Conservation (phyloP, 2,113 vertebrate genomes). For the Sinocyclocheilus grahami region DNA sequence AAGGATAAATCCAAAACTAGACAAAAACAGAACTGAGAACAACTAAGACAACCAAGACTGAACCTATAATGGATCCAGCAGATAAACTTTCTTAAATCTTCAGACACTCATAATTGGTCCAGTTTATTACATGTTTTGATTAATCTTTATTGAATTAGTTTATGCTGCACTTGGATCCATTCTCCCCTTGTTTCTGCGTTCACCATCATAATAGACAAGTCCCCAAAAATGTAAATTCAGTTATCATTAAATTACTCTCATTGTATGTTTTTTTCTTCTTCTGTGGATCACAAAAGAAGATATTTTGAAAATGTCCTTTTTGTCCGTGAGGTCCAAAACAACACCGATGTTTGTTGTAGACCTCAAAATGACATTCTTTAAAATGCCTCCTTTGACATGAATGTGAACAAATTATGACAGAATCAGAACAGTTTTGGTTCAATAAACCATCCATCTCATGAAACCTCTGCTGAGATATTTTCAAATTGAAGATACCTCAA, state of each 20-base stretch:
- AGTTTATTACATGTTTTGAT: not conserved
- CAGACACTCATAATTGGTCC: not conserved
- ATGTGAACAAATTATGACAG: not conserved
- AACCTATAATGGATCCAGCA: not conserved
- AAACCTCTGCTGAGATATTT: constrained; percentile 5
- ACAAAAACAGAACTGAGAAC: too few species aligned
- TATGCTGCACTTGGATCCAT: too few species aligned
- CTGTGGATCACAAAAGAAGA: not conserved
- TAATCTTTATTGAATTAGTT: not conserved
- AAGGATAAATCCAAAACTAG: too few species aligned
- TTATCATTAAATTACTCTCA: not conserved
- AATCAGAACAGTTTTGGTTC: not conserved
- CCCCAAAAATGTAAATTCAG: not conserved
- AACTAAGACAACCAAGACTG: not conserved
- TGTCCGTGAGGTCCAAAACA: not conserved
- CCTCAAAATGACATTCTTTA: too few species aligned
- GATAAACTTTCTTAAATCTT: not conserved
- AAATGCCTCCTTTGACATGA: not conserved
- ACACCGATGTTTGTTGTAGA: not conserved
- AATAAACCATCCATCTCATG: not conserved
- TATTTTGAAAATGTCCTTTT: too few species aligned
- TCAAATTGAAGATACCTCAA: not conserved
- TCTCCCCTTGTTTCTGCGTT: too few species aligned
- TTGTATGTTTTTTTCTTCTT: not conserved
- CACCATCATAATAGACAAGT: not conserved